Evolutionary conservation across 2,888 invertebrate genomes (phyloP).

Genomic region (Cataglyphis cursor): DNA sequence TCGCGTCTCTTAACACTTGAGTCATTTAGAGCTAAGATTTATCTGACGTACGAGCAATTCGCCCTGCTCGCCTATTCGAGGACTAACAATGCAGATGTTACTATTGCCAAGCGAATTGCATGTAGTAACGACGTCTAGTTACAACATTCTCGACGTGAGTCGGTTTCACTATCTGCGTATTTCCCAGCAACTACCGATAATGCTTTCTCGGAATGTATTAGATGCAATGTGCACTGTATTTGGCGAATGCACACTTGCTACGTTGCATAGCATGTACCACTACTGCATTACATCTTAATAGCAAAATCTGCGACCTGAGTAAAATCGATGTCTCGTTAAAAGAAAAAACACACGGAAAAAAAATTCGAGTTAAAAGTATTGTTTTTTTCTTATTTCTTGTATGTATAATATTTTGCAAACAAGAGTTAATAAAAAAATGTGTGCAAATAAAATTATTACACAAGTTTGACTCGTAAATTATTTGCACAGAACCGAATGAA

Average conservation of each 20-base stretch:
- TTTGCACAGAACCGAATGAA: background rate
- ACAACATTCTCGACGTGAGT: conserved; percentile 67
- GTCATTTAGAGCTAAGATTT: conserved; percentile 49
- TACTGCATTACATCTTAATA: conserved; percentile 26
- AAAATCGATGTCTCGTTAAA: background rate
- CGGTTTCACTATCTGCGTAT: conserved; percentile 68
- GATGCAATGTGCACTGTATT: conserved; percentile 37
- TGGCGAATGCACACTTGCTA: conserved; percentile 37
- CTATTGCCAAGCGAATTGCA: conserved; percentile 67
- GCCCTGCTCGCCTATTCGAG: conserved; percentile 45
- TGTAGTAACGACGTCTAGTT: conserved; percentile 64
- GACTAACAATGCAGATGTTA: conserved; percentile 62
- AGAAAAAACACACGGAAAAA: background rate
- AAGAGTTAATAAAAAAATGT: background rate
- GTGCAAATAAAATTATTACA: background rate
- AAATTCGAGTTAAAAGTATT: background rate
- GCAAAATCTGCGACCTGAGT: background rate
- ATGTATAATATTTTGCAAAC: background rate
- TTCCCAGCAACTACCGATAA: conserved; percentile 67
- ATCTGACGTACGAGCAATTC: conserved; percentile 40
- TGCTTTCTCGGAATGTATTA: conserved; percentile 64
- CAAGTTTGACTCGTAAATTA: background rate
- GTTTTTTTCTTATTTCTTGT: too few relatives aligned
- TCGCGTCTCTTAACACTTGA: background rate
- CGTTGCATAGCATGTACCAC: conserved; percentile 20